Percentiles rank a stretch among this genome's conserved stretches.
Evolutionary conservation across 1,140 invertebrate species (phyloP).

Genomic region (fruit fly (Drosophila melanogaster)): DNA sequence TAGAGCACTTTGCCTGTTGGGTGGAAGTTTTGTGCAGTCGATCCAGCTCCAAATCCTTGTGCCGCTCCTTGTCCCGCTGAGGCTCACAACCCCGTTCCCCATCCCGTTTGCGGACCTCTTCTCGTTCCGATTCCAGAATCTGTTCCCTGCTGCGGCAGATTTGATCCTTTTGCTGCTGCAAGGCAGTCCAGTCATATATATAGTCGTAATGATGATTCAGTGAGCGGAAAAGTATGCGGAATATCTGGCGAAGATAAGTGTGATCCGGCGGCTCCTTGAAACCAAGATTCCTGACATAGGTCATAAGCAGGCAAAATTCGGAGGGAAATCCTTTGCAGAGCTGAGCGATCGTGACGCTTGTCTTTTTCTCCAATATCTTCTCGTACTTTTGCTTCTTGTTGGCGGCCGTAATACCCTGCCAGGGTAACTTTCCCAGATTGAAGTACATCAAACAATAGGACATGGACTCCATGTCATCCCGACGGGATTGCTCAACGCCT

Average conservation of each 20-base stretch:
- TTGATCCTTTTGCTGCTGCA: constrained; percentile 84
- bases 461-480: constrained; percentile 97
- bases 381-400: constrained; percentile 99
- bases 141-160: constrained; percentile 34
- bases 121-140: not conserved
- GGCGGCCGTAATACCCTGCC: constrained; percentile 97
- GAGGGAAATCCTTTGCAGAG: constrained; percentile 93
- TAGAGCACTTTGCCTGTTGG: constrained; percentile 1
- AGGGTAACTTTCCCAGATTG: constrained; percentile 96
- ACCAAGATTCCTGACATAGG: constrained; percentile 96
- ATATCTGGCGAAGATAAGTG: constrained; percentile 96
- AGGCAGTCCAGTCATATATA: constrained; percentile 99
- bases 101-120: not conserved
- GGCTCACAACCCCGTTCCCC: constrained; percentile 4
- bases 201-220: constrained; percentile 99
- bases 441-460: constrained; percentile 99
- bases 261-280: constrained; percentile 99
- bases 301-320: constrained; percentile 98
- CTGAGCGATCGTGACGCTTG: constrained; percentile 96
- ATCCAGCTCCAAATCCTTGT: constrained; percentile 9
- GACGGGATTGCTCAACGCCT: constrained; percentile 93
- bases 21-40: not conserved
- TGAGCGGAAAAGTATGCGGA: constrained; percentile 97
- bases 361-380: constrained; percentile 98
- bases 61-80: not conserved